Evolutionary conservation across 2,113 vertebrate species (phyloP).

Genomic region (Puntigrus tetrazona): DNA sequence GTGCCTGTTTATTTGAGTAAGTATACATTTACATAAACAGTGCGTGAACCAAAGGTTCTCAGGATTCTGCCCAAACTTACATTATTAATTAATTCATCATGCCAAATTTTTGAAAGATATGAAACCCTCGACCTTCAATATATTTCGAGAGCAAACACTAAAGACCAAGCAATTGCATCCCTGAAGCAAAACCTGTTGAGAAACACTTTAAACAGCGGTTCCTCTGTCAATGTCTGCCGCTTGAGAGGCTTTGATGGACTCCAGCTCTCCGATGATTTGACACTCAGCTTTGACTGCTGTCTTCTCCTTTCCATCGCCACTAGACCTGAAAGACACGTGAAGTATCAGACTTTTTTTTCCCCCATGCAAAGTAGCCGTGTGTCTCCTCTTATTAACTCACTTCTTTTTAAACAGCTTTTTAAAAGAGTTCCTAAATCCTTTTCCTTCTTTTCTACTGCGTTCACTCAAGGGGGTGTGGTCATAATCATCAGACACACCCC

Average conservation of each 20-base stretch:
- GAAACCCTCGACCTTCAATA: background rate
- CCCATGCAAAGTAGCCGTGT: background rate
- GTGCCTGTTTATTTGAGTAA: background rate
- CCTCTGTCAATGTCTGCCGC: conserved; percentile 79
- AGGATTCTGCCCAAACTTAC: background rate
- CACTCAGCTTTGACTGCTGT: conserved; percentile 77
- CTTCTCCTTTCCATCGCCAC: conserved; percentile 84
- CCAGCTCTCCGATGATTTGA: conserved; percentile 74
- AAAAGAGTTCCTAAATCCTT: conserved; percentile 96
- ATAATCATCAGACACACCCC: conserved; percentile 81
- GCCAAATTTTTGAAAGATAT: background rate
- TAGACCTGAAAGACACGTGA: conserved; percentile 68
- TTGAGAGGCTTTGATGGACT: conserved; percentile 71
- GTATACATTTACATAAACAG: background rate
- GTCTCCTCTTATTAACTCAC: conserved; percentile 73
- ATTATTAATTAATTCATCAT: background rate
- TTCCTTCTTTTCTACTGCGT: conserved; percentile 90
- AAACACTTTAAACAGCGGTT: conserved; percentile 80
- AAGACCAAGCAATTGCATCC: background rate
- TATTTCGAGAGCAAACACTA: background rate
- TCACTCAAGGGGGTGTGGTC: conserved; percentile 89
- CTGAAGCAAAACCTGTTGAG: background rate
- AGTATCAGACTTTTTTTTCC: too few relatives aligned
- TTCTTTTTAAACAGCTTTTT: conserved; percentile 99
- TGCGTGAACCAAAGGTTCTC: background rate